Evolutionary conservation across 2,888 invertebrate genomes (phyloP).

Genomic region (Thyatira batis): DNA sequence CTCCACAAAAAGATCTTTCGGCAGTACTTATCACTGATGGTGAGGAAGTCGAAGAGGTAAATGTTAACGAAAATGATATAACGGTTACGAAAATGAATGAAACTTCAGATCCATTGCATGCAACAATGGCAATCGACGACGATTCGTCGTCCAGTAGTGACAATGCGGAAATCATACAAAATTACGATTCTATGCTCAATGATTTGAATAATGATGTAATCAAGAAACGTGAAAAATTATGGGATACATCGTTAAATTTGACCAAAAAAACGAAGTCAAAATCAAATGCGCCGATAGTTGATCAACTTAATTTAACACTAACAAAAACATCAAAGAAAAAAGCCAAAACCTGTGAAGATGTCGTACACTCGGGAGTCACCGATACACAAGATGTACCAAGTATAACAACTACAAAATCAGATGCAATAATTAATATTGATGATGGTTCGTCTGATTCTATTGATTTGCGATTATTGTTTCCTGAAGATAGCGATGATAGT

Average conservation of each 20-base stretch:
- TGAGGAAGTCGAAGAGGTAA: slow-evolving; percentile 47
- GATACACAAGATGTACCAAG: slow-evolving; percentile 8
- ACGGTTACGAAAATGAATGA: slow-evolving; percentile 47
- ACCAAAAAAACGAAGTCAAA: slow-evolving; percentile 51
- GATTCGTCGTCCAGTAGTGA: slow-evolving; percentile 54
- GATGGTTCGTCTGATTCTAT: slow-evolving; percentile 60
- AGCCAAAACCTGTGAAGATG: slow-evolving; percentile 16
- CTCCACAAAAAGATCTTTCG: slow-evolving; percentile 55
- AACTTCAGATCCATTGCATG: slow-evolving; percentile 57
- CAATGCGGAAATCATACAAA: slow-evolving; percentile 62
- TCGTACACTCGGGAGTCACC: slow-evolving; percentile 9
- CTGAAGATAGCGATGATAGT: slow-evolving; percentile 65
- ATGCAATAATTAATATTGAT: slow-evolving; percentile 11
- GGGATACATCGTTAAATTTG: slow-evolving; percentile 58
- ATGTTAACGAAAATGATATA: slow-evolving; percentile 43
- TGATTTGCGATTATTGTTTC: slow-evolving; percentile 63
- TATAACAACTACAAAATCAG: slow-evolving; percentile 15
- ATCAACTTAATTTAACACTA: slow-evolving; percentile 66
- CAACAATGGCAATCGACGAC: slow-evolving; percentile 35
- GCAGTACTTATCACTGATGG: slow-evolving; percentile 47
- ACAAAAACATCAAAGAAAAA: slow-evolving; percentile 43
- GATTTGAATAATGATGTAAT: slow-evolving; percentile 50
- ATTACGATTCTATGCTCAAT: slow-evolving; percentile 63
- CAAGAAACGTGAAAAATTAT: slow-evolving; percentile 34
- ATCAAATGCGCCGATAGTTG: slow-evolving; percentile 49